phyloP scores from a whole-genome alignment of 2,797 vertebrate species.

The Myotis planiceps region DNA sequence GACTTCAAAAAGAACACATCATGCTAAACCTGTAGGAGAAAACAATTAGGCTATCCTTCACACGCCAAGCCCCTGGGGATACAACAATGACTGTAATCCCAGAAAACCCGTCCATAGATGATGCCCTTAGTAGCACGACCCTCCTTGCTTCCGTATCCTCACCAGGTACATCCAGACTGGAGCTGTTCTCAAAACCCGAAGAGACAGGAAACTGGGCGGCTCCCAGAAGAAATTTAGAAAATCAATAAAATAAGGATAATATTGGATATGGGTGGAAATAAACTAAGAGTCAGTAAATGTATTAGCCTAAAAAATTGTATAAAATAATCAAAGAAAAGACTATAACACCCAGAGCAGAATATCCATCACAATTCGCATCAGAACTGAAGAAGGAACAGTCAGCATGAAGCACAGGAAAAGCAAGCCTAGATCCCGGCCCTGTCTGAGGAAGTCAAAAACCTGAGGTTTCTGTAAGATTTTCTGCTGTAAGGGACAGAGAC shows the following conservation, averaged over 20 bases:
- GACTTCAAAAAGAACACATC: neutral
- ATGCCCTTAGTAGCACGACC: neutral
- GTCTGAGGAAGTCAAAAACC: neutral
- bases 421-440: neutral
- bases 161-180: neutral
- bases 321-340: conserved; percentile 7
- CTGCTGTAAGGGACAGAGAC: neutral
- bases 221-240: neutral
- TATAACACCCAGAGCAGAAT: neutral
- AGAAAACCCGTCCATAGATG: neutral
- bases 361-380: neutral
- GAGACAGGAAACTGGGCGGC: neutral
- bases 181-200: neutral
- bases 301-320: neutral
- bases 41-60: neutral
- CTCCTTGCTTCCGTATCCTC: neutral
- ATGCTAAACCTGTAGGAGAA: neutral
- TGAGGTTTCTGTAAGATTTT: neutral
- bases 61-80: neutral
- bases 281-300: neutral
- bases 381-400: neutral
- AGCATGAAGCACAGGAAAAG: neutral
- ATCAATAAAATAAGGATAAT: neutral
- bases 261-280: neutral
- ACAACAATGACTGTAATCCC: neutral